Percentiles rank a stretch among this genome's conserved stretches.
phyloP scores from a whole-genome alignment of 1,140 invertebrate genomes.

The Mercenaria mercenaria region DNA sequence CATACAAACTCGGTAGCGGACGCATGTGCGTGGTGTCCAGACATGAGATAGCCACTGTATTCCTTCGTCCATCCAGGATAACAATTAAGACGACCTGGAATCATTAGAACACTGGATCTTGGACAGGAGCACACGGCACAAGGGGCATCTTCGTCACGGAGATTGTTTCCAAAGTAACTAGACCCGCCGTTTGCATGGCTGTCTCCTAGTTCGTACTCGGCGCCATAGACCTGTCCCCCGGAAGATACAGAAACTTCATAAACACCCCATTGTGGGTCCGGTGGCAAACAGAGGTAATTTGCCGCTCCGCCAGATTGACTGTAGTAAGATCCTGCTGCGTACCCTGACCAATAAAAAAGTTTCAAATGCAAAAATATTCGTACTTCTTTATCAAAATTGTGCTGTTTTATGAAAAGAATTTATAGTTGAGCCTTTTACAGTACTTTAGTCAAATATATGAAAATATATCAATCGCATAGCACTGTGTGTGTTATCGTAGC shows the following conservation, averaged over 20 bases:
- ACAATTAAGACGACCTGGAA: constrained; percentile 54
- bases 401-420: no score
- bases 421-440: no score
- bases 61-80: constrained; percentile 66
- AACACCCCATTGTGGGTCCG: constrained; percentile 20
- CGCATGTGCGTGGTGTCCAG: background rate
- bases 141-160: background rate
- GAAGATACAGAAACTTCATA: background rate
- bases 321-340: background rate
- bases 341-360: background rate
- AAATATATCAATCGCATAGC: no score
- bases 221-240: background rate
- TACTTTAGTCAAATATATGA: no score
- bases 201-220: background rate
- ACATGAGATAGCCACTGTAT: constrained; percentile 43
- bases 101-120: constrained; percentile 39
- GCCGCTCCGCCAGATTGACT: background rate
- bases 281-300: constrained; percentile 19
- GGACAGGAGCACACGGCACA: constrained; percentile 50
- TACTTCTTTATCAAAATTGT: no score
- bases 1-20: background rate
- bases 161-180: background rate
- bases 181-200: background rate
- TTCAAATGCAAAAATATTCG: no score
- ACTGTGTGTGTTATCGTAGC: no score